These are phyloP conservation scores for Gallinago media DNA, from an alignment of 2,113 vertebrate genomes.

Conservation along the genomic window DNA sequence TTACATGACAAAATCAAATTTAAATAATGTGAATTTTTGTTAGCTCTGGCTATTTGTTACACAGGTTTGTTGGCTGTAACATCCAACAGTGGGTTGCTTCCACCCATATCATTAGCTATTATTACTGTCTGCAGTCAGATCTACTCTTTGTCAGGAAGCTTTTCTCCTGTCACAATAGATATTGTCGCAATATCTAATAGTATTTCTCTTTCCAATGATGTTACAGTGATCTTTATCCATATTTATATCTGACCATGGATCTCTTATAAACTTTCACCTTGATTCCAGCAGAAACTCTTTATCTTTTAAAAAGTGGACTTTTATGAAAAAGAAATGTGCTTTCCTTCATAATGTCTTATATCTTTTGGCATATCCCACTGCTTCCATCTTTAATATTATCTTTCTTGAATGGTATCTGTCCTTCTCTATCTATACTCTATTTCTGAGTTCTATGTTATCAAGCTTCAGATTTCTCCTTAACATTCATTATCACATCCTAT, in stretches of 20 bases:
- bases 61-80: background rate
- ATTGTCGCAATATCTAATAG: background rate
- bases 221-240: background rate
- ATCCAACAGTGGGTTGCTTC: background rate
- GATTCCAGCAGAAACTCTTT: background rate
- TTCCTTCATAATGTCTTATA: background rate
- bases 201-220: background rate
- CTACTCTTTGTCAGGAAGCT: background rate
- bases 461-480: background rate
- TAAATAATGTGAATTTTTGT: background rate
- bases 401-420: background rate
- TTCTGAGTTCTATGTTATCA: background rate
- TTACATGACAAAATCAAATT: background rate
- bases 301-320: background rate
- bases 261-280: background rate
- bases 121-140: background rate
- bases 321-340: background rate
- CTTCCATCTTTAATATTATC: background rate
- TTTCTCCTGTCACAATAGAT: background rate
- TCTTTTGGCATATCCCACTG: background rate
- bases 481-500: background rate
- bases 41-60: background rate
- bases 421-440: background rate
- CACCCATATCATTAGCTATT: background rate
- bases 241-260: background rate